phyloP scores from a whole-genome alignment of 2,888 invertebrate genomes.

The Rhodophaea formosa region DNA sequence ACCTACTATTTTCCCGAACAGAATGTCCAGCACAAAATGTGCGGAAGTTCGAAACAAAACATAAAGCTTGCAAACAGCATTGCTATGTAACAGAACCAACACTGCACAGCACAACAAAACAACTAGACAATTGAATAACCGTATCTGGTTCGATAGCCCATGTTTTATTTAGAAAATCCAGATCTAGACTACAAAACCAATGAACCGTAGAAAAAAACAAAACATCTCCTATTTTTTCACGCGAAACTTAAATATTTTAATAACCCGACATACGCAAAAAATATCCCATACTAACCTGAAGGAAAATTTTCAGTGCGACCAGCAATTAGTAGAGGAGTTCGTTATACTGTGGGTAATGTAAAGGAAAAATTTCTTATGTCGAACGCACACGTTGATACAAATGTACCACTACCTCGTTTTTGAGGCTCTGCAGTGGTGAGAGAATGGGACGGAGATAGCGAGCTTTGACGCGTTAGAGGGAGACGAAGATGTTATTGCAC shows the following conservation, averaged over 20 bases:
- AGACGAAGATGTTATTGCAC: conserved; percentile 70
- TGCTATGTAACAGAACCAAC: not conserved
- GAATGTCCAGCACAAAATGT: not conserved
- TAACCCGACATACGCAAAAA: conserved; percentile 32
- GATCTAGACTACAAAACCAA: conserved; percentile 7
- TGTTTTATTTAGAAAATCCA: conserved; percentile 19
- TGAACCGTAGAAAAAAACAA: conserved; percentile 18
- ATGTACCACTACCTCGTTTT: conserved; percentile 75
- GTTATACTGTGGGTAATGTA: conserved; percentile 57
- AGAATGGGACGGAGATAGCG: conserved; percentile 50
- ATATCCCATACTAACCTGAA: conserved; percentile 23
- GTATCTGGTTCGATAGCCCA: conserved; percentile 7
- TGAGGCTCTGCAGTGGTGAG: conserved; percentile 79
- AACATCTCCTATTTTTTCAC: conserved; percentile 29
- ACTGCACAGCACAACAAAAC: not conserved
- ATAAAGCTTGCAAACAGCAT: not conserved
- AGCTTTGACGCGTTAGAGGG: conserved; percentile 39
- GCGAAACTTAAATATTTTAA: conserved; percentile 31
- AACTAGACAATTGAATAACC: conserved; percentile 13
- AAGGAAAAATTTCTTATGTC: conserved; percentile 67
- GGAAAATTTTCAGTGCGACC: conserved; percentile 38
- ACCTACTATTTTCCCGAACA: not conserved
- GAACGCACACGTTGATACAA: conserved; percentile 69
- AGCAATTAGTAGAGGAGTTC: conserved; percentile 34
- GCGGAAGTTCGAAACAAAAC: conserved; percentile 3